Conservation (phyloP, 2,113 vertebrate species). For the Heterochromis multidens region DNA sequence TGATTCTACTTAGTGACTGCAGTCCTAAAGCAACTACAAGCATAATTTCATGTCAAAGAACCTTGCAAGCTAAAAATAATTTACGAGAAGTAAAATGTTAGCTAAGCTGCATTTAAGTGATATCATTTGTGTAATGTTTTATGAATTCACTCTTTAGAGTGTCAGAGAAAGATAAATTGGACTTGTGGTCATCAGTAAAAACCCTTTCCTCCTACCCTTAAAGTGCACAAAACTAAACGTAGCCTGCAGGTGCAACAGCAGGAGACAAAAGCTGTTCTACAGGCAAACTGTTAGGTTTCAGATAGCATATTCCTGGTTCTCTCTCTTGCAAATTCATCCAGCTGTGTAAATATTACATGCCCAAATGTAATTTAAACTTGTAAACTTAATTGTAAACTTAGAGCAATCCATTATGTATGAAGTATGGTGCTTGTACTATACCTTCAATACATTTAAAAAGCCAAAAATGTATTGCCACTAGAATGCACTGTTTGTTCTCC, state of each 20-base stretch:
- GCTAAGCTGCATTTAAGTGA: neutral
- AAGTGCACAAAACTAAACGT: neutral
- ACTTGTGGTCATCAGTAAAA: neutral
- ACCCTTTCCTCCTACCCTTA: neutral
- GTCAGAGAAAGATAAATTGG: neutral
- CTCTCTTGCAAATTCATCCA: slow-evolving; percentile 26
- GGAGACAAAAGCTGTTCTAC: neutral
- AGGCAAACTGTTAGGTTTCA: slow-evolving; percentile 5
- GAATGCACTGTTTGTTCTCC: neutral
- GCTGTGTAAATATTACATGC: slow-evolving; percentile 41
- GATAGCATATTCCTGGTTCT: slow-evolving; percentile 15
- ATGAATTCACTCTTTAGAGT: neutral
- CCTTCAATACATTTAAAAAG: slow-evolving; percentile 26
- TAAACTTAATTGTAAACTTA: no score
- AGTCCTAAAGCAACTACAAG: neutral
- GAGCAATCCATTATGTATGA: slow-evolving; percentile 36
- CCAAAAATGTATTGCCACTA: neutral
- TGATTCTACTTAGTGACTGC: neutral
- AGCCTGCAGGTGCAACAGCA: neutral
- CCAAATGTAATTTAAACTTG: no score
- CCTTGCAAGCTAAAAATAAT: neutral
- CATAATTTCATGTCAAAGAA: neutral
- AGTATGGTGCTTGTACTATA: slow-evolving; percentile 13
- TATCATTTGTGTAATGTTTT: neutral
- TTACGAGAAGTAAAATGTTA: neutral